phyloP scores from a whole-genome alignment of 37 sponge, comb jelly and placozoan species.

The Petrosia ficiformis region DNA sequence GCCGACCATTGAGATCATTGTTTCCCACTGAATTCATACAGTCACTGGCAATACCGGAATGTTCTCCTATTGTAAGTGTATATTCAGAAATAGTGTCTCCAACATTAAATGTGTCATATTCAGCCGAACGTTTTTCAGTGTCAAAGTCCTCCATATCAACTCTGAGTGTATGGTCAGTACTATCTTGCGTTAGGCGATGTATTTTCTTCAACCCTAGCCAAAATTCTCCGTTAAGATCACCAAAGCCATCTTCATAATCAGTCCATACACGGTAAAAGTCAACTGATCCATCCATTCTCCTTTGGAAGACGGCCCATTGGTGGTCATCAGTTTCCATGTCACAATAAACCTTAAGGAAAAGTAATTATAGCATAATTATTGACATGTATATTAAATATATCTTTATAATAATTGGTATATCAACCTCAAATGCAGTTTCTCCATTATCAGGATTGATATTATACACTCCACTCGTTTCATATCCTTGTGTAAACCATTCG shows the following conservation, averaged over 20 bases:
- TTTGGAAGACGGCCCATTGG: slow-evolving; percentile 64
- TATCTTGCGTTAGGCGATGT: slow-evolving; percentile 1
- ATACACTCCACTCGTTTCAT: no score
- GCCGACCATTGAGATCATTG: slow-evolving; percentile 16
- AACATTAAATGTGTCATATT: slow-evolving; percentile 29
- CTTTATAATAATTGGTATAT: no score
- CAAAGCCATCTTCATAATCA: slow-evolving; percentile 58
- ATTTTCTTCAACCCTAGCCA: slow-evolving; percentile 71
- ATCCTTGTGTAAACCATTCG: no score
- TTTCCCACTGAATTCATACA: slow-evolving; percentile 25
- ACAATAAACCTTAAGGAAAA: slow-evolving; percentile 33
- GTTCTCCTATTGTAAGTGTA: slow-evolving; percentile 15
- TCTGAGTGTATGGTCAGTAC: slow-evolving; percentile 13
- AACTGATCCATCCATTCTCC: slow-evolving; percentile 26
- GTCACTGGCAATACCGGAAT: slow-evolving; percentile 19
- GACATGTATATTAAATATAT: no score
- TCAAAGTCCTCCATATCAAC: not conserved
- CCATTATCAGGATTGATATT: no score
- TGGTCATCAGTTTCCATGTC: slow-evolving; percentile 48
- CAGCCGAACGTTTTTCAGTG: not conserved
- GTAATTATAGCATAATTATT: not conserved
- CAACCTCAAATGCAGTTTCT: no score
- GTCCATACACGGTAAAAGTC: slow-evolving; percentile 31
- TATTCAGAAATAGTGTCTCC: slow-evolving; percentile 21
- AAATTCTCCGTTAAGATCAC: slow-evolving; percentile 45